Conservation (phyloP, 2,113 vertebrate genomes). For the Mus spicilegus region DNA sequence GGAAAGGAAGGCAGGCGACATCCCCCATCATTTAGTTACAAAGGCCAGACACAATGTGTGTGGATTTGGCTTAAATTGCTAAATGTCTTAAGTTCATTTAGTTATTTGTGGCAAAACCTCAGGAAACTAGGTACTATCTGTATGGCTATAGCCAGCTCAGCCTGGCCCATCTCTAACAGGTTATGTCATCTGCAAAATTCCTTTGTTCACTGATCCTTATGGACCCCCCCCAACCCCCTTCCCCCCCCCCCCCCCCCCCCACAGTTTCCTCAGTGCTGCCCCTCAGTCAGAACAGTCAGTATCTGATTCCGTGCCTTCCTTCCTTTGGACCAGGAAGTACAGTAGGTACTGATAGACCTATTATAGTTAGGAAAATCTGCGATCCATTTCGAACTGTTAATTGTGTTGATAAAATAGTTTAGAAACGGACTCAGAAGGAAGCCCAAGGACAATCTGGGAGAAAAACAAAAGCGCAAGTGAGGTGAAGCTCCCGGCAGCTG, state of each 20-base stretch:
- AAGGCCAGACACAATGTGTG: background rate
- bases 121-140: too few relatives aligned
- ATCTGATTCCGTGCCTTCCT: fast-evolving
- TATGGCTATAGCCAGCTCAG: fast-evolving
- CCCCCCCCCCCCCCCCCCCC: background rate
- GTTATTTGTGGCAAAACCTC: background rate
- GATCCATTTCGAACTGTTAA: background rate
- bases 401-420: background rate
- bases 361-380: background rate
- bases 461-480: background rate
- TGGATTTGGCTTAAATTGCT: background rate
- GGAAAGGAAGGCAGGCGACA: background rate
- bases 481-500: background rate
- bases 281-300: too few relatives aligned
- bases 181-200: background rate
- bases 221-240: fast-evolving
- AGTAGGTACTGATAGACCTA: too few relatives aligned
- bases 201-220: too few relatives aligned
- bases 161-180: background rate
- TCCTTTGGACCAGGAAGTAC: fast-evolving
- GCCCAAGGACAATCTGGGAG: background rate
- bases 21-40: background rate
- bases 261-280: background rate
- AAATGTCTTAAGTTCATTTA: background rate
- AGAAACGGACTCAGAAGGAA: background rate